Evolutionary conservation across 2,797 vertebrate genomes (phyloP).

Genomic region (Pseudopleuronectes americanus): DNA sequence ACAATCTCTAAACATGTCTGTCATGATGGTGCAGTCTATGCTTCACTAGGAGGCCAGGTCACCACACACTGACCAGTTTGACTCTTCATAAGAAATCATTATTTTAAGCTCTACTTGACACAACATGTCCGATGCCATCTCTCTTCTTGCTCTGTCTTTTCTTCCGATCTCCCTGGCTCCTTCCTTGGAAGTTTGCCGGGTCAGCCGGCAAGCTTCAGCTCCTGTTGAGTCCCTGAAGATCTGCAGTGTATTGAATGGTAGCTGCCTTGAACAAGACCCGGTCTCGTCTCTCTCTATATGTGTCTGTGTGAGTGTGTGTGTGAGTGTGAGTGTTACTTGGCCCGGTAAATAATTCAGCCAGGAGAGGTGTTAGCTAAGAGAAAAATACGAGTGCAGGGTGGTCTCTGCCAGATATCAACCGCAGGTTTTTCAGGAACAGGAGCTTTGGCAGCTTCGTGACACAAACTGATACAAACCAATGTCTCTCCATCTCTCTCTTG

Average conservation of each 20-base stretch:
- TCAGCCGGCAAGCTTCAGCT: constrained; percentile 46
- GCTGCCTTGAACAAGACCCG: constrained; percentile 58
- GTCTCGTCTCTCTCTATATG: constrained; percentile 19
- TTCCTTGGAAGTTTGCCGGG: constrained; percentile 51
- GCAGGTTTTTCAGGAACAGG: constrained; percentile 49
- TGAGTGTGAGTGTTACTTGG: constrained; percentile 33
- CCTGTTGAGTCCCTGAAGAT: constrained; percentile 50
- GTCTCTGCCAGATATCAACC: constrained; percentile 65
- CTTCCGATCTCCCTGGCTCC: neutral
- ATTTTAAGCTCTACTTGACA: constrained; percentile 35
- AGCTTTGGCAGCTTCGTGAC: constrained; percentile 67
- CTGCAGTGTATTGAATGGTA: constrained; percentile 40
- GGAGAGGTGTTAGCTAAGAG: constrained; percentile 53
- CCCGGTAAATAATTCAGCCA: constrained; percentile 76
- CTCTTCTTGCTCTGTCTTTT: neutral
- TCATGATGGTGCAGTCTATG: neutral
- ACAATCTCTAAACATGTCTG: constrained; percentile 5
- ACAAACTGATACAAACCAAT: constrained; percentile 61
- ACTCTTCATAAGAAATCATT: constrained; percentile 35
- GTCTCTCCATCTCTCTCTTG: neutral
- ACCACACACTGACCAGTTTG: constrained; percentile 12
- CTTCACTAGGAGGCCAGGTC: constrained; percentile 4
- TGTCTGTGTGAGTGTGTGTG: constrained; percentile 9
- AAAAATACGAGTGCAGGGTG: constrained; percentile 49
- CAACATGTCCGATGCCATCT: constrained; percentile 12